Conservation (phyloP, 2,888 invertebrate genomes). For the Argynnis bischoffii region DNA sequence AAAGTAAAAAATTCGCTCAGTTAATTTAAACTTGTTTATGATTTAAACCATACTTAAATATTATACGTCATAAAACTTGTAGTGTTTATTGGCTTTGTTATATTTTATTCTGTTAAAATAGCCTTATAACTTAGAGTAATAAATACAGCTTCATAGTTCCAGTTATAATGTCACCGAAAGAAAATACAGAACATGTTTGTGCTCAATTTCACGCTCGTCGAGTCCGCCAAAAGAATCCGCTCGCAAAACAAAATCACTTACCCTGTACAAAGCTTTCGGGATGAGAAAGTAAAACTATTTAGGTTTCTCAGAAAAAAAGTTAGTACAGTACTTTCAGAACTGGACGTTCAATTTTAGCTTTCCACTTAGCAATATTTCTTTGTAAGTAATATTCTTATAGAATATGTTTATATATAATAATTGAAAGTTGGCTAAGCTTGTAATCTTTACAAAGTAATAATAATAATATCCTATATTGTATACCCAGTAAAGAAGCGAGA, state of each 20-base stretch:
- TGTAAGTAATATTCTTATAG: too few species aligned
- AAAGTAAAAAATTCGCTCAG: too few species aligned
- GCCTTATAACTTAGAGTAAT: conserved; percentile 1
- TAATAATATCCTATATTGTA: too few species aligned
- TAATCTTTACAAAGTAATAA: too few species aligned
- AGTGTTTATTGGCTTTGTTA: neutral
- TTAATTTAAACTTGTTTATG: too few species aligned
- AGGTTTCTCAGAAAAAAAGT: conserved; percentile 2
- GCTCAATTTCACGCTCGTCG: conserved; percentile 70
- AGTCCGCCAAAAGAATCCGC: conserved; percentile 45
- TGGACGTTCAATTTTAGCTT: neutral
- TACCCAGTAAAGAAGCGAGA: too few species aligned
- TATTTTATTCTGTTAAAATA: neutral
- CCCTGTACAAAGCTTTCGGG: conserved; percentile 32
- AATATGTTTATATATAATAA: too few species aligned
- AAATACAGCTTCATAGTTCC: conserved; percentile 28
- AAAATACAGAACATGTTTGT: conserved; percentile 61
- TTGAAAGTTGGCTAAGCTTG: too few species aligned
- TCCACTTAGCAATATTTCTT: neutral
- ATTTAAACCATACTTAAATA: too few species aligned
- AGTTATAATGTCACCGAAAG: conserved; percentile 33
- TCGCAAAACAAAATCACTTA: conserved; percentile 37
- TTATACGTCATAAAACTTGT: too few species aligned
- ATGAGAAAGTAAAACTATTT: conserved; percentile 31
- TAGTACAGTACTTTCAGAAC: too few species aligned